Evolutionary conservation across 2,113 vertebrate genomes (phyloP), one percentile per base, ranked within the genome.

Genomic region (Sciurus niger): DNA sequence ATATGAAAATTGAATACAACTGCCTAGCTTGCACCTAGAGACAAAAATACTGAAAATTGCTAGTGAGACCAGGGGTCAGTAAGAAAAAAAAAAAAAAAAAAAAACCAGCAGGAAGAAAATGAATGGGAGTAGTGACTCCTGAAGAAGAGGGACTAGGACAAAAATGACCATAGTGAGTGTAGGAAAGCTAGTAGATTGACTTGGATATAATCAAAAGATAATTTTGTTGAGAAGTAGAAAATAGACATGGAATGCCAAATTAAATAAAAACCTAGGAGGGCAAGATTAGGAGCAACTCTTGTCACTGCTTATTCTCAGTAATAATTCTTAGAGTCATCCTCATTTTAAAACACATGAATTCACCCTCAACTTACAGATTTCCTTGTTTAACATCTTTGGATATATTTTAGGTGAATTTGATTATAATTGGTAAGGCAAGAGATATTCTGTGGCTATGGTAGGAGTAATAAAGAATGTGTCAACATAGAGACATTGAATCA

Each of bases 1-100:
- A 34, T 88, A 84, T 60, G 78, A 94, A 96, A 96, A 97, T 67
- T 90, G 77, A 97, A 83, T 58, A 88, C 48, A 92, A 90, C 53
- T 96, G 25, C 37, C 68, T 22, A 92, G 55, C 83, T 79, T 65
- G 40, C 55, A 96, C 67, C 67, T 82, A 70, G 34, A 95, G 78
- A 72, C 84, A 95, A 92, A 24, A 94, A 85, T 65, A 77, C 40
- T 68, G 22, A 84, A 95, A 92, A 89, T 68, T 83, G 40, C 55
- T 55, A 63, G 77, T 67, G n/a, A 96, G 76, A 85, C 10, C 16
- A 74, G 51, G 2, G 93, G 24, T 84, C 43, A 87, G 5, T 68
- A 70, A 90, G 73, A 84, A 92, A 90, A 32, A 4, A 85, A 93
- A 91, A 89, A 58, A 6, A 58, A 58, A 55, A 58, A 58, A 58